Evolutionary conservation across 2,888 invertebrate species (phyloP).

Genomic region (Epinotia demarniana): DNA sequence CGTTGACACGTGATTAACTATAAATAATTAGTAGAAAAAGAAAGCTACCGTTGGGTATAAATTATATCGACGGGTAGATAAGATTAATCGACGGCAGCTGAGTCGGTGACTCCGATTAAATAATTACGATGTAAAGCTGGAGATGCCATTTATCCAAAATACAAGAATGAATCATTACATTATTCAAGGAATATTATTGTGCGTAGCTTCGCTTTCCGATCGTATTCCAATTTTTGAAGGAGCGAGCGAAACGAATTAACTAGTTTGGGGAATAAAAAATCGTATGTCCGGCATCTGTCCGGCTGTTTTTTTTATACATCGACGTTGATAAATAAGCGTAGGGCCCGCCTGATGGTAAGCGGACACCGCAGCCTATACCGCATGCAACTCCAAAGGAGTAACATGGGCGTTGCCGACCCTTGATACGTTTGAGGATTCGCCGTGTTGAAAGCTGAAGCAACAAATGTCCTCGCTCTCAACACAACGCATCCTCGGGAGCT

Average conservation of each 20-base stretch:
- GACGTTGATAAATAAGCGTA: not conserved
- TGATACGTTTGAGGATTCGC: no score
- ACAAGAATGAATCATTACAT: constrained; percentile 12
- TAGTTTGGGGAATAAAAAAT: no score
- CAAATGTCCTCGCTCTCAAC: no score
- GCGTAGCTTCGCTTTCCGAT: no score
- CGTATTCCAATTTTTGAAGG: no score
- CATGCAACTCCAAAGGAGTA: no score
- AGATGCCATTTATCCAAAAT: constrained; percentile 6
- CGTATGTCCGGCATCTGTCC: no score
- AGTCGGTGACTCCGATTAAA: constrained; percentile 20
- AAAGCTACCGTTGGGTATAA: constrained; percentile 32
- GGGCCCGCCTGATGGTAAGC: not conserved
- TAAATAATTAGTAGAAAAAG: constrained; percentile 30
- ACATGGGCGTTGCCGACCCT: no score
- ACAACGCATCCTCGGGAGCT: no score
- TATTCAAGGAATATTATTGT: not conserved
- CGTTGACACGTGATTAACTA: constrained; percentile 23
- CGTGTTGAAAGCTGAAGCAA: no score
- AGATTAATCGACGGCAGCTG: constrained; percentile 28
- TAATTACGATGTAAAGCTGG: constrained; percentile 19
- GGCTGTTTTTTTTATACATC: no score
- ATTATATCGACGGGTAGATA: constrained; percentile 34
- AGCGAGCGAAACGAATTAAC: no score
- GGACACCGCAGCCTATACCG: not conserved